A percentile compares a stretch with the other conserved stretches of the same genome.
Conservation (phyloP, 2,797 vertebrate genomes). For the Gambelia wislizenii region DNA sequence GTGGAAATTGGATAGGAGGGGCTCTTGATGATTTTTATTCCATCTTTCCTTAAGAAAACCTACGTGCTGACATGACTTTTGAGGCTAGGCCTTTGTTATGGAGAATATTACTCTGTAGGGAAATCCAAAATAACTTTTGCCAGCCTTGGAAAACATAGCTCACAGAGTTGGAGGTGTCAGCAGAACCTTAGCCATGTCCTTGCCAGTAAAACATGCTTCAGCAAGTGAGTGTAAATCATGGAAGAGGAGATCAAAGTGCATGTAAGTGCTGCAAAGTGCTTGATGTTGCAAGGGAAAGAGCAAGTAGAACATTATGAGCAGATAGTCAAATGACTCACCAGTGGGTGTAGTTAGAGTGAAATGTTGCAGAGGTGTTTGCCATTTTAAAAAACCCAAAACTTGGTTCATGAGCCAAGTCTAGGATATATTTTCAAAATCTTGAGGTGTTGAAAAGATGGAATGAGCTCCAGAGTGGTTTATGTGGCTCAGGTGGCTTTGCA, state of each 20-base stretch:
- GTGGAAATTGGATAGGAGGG: neutral
- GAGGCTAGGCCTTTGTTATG: neutral
- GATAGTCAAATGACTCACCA: neutral
- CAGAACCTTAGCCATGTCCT: neutral
- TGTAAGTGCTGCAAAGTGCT: neutral
- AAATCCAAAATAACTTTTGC: slow-evolving; percentile 28
- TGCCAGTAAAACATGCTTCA: slow-evolving; percentile 16
- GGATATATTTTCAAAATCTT: neutral
- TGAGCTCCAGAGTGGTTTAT: neutral
- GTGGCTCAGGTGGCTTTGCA: no score
- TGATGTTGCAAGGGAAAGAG: slow-evolving; percentile 37
- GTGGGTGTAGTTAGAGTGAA: neutral
- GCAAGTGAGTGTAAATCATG: neutral
- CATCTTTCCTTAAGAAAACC: neutral
- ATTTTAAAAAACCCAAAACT: no score
- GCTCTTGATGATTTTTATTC: neutral
- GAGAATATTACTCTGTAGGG: neutral
- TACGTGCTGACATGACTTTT: neutral
- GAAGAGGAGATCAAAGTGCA: slow-evolving; percentile 12
- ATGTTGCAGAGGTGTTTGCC: no score
- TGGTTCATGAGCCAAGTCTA: neutral
- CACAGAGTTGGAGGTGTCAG: slow-evolving; percentile 21
- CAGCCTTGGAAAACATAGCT: slow-evolving; percentile 27
- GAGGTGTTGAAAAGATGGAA: neutral
- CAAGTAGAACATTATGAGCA: neutral